Base-by-base conservation (phyloP, 1,140 invertebrate species). In the Drosophila murphyi region DNA sequence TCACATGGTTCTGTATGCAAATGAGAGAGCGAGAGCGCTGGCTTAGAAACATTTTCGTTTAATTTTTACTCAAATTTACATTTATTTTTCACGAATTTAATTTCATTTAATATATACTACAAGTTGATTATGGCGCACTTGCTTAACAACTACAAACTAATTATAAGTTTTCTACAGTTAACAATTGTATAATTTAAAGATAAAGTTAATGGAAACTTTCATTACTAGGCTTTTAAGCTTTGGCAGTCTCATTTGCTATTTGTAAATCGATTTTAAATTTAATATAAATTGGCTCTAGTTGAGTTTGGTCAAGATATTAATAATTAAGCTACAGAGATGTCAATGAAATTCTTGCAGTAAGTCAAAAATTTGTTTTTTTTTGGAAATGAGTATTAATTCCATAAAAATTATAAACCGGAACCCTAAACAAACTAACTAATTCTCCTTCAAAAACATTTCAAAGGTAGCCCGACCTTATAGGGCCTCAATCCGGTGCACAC, bases 11-110 rank as follows among this genome's bases (percentile, higher is more conserved):
- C 51, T n/a, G 50, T 52, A 52, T 60, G 55, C 56, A 69, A 72
- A 72, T 72, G 10, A 43, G 2, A n/a, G 3, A 3, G 20, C 20
- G 12, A 48, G 50, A 47, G 56, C 50, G 56, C 59, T 43, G 54
- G 47, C 70, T 67, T 72, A 45, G 64, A 69, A 73, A 73, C 61
- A 69, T 56, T 69, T 47, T 68, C 10, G 37, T 35, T 68, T 68
- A 4, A 60, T 35, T 34, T 41, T 65, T 56, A 37, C 28, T 51
- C 12, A 8, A 52, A 62, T 68, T 72, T 54, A 35, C 63, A 72
- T 72, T 67, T 28, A 39, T 5, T 28, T 20, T 20, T 20, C 20
- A 20, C 20, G 31, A 72, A 51, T 57, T 56, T 57, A 39, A 65
- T 51, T 59, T 51, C 28, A 47, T 35, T 35, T 50, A 32, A 39